Evolutionary conservation across 2,797 vertebrate genomes (phyloP), one percentile per base, ranked within the genome.

Genomic region (Typhlichthys eigenmanni): DNA sequence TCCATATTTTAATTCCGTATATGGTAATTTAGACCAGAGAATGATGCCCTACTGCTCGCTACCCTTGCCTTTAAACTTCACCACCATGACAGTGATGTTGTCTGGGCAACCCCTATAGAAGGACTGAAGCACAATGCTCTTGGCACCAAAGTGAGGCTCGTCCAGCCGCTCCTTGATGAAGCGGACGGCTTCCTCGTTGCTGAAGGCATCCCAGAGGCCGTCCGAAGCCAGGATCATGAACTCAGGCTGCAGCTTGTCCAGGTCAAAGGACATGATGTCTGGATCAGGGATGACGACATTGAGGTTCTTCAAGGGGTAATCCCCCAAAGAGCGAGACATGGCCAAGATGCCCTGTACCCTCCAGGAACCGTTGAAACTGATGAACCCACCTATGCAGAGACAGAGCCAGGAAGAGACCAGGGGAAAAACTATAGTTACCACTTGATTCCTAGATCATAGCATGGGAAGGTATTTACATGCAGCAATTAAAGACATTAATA

Each of bases 321-420:
- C 97, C n/a, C 97, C 97, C 60, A 98, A 84, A 0, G 96, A 98
- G 32, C 97, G 96, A 6, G 97, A 98, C 96, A 99, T 98, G 62
- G 97, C 96, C 82, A 99, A 87, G 90, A 99, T 98, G 62, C 97
- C 97, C 91, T 99, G 97, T 3, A 99, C 98, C 0, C 98, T 94
- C 98, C 98, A 99, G 0, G 98, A 99, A 68, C 97, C 98, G 0
- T 98, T 99, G 82, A 98, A 99, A 85, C 98, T 99, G 92, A 99
- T 99, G 89, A 99, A 99, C 0, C 98, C 98, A 59, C 98, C 98
- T 99, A 83, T 65, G 13, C 59, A 72, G 34, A 17, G 62, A 51
- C 3, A 2, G 2, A 53, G 14, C 32, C 11, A 53, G 47, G 72
- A 4, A 47, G 11, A 13, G 32, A 45, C 10, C 47, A 5, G 2